Conservation (phyloP, 2,888 invertebrate species). For the Seira musarum region DNA sequence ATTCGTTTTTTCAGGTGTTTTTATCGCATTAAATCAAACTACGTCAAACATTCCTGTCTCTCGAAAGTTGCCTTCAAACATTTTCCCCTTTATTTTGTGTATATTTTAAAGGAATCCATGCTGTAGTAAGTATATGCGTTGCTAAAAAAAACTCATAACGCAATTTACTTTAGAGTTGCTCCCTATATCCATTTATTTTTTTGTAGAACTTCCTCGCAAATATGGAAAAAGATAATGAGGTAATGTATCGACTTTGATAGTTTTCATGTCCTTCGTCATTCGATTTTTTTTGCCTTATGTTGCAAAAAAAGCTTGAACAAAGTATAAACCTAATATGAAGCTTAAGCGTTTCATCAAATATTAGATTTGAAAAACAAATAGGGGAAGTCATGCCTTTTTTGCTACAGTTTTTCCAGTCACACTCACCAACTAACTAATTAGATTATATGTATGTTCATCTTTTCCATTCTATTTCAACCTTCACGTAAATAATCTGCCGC, state of each 20-base stretch:
- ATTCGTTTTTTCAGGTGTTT: no score
- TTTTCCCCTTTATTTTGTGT: no score
- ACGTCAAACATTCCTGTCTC: no score
- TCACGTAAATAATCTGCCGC: background rate
- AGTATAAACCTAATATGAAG: background rate
- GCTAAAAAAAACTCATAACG: no score
- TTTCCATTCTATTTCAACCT: background rate
- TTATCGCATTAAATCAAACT: no score
- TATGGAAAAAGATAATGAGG: no score
- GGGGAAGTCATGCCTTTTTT: background rate
- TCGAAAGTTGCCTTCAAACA: no score
- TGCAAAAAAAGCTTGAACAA: background rate
- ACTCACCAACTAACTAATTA: background rate
- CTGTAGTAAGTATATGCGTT: no score
- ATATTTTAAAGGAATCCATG: no score
- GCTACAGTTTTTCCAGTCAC: background rate
- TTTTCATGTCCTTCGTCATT: background rate
- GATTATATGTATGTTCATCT: background rate
- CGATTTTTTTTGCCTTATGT: background rate
- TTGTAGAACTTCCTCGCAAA: no score
- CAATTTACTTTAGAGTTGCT: no score
- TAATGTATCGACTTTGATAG: background rate
- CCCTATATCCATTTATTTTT: no score
- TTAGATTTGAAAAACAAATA: background rate
- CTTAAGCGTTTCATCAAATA: background rate